Base-by-base conservation (phyloP, 2,113 vertebrate genomes). In the Zapornia atra region DNA sequence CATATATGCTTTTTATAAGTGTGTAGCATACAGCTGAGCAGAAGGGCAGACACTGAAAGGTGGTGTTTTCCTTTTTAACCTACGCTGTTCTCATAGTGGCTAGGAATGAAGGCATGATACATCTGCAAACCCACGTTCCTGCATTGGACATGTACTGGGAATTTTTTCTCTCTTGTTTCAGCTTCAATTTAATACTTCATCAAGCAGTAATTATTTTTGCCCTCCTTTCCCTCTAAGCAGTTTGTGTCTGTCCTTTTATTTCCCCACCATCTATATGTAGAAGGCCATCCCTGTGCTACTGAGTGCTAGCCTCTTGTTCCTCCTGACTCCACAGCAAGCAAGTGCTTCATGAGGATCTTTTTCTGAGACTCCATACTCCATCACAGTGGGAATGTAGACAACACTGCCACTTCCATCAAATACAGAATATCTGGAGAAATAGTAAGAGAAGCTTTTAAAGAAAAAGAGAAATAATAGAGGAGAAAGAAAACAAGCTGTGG, bases 71-170 rank as follows among this genome's bases (percentile, higher is more conserved):
- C 21, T 31, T 54, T 54, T 48, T 42, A 60, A 54, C 46, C 54
- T 10, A 36, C 0, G 1, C 29, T 40, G 16, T 11, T 71, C 44
- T 21, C 40, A 51, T 4, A 66, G 14, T 2, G 10, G 16, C 20
- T 34, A 60, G 20, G 59, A 60, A 72, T 51, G 6, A 65, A 71
- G 46, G 40, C 22, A 60, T 66, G 46, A 8, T 38, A 26, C 44
- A 31, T 14, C 28, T 78, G 24, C 29, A 83, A 88, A 54, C 4
- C 28, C n/a, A 15, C 11, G 21, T 46, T 72, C 36, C 46, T 50
- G 57, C 36, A 40, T 20, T 14, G 38, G 38, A 61, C 33, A 64
- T 15, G 29, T 33, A 51, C 38, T 14, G 36, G 40, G 20, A 40
- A 1, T 26, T 56, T 57, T 33, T 82, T 42, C 9, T 53, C 28